Evolutionary conservation across 2,113 vertebrate species (phyloP), one percentile per base, ranked within the genome.

Genomic region (Lepus europaeus): DNA sequence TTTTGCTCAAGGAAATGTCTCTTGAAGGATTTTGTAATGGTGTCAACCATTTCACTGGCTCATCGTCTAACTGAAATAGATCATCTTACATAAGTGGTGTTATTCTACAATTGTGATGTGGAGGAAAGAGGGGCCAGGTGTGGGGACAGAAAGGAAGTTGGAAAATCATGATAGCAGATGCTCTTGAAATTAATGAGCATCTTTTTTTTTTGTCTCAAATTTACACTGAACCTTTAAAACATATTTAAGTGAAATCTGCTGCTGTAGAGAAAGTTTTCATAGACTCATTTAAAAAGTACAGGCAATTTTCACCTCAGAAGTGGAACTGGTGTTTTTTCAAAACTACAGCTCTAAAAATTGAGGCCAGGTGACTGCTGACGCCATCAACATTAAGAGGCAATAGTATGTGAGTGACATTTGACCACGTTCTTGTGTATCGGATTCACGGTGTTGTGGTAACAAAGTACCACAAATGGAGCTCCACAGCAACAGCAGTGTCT

Each of bases 151-250:
- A 39, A 77, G 27, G 39, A 83, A 86, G 19, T 36, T 83, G 29
- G 49, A 61, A 89, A 91, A 72, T 61, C 27, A 68, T 39, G 20
- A 27, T 1, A 73, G 29, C 77, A 88, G 92, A 91, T 79, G 33
- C 31, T 94, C 76, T 92, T 0, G 1, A 91, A 93, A 96, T 93
- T 89, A 96, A 92, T 83, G 56, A 91, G 78, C 64, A 59, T 82
- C 64, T 31, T 36, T 92, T 79, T 29, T 70, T 74, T 81, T 53
- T 45, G 74, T 66, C n/a, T 89, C 45, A 89, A 22, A 51, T 59
- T 89, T 91, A 23, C 81, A 73, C 19, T 92, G 13, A 87, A 73
- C 45, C 84, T 80, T 74, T 72, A 64, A 76, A 70, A 70, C 22
- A 78, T 73, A 61, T 95, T 82, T 77, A 90, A 78, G 53, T 49